These are phyloP conservation scores for Phyto melanocephala DNA, from an alignment of 2,888 invertebrate species.

Conservation along the genomic window DNA sequence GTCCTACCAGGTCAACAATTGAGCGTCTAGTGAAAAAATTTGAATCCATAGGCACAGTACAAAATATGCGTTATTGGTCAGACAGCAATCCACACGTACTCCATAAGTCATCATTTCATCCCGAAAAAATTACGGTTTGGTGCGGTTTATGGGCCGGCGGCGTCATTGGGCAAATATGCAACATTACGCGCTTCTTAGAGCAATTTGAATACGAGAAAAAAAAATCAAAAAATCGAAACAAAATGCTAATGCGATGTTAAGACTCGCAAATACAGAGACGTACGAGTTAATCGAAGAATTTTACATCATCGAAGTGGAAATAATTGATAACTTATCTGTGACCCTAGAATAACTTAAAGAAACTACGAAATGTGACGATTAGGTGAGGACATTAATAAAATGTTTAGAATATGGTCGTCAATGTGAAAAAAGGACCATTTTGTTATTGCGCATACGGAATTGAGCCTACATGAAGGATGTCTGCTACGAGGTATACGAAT, in stretches of 20 bases:
- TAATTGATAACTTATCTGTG: slow-evolving; percentile 17
- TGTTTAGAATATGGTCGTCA: slow-evolving; percentile 15
- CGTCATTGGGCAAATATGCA: neutral
- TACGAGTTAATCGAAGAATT: slow-evolving; percentile 21
- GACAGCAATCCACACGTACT: no score
- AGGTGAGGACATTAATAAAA: neutral
- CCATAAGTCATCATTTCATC: no score
- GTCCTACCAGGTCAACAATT: no score
- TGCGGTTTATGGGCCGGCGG: no score
- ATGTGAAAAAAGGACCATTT: slow-evolving; percentile 7
- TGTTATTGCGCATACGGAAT: neutral
- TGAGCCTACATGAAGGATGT: slow-evolving; percentile 32
- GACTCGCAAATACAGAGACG: slow-evolving; percentile 1
- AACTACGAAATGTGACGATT: neutral
- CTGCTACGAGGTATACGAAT: slow-evolving; percentile 23
- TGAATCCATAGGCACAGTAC: no score
- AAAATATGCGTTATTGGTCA: no score
- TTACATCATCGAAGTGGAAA: slow-evolving; percentile 5
- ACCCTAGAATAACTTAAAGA: slow-evolving; percentile 11
- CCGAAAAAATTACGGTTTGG: no score
- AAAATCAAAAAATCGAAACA: slow-evolving; percentile 3
- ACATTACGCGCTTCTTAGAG: slow-evolving; percentile 13
- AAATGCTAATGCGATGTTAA: slow-evolving; percentile 27
- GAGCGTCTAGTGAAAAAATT: no score
- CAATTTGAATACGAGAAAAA: slow-evolving; percentile 41